A percentile compares a stretch with the other conserved stretches of the same genome.
phyloP scores from a whole-genome alignment of 2,797 vertebrate genomes.

The Eptatretus atami region DNA sequence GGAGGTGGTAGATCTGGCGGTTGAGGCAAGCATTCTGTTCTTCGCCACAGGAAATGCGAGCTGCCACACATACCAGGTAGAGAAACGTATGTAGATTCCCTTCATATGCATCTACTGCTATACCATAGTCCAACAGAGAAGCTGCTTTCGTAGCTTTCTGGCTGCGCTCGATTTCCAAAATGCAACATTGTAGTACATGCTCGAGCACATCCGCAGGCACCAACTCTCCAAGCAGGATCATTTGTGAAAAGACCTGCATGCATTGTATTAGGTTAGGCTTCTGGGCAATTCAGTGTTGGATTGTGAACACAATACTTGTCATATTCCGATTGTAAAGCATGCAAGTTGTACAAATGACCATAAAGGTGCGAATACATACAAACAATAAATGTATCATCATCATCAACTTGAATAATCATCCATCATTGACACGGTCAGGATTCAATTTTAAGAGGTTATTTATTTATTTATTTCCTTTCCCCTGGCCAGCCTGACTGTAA shows the following conservation, averaged over 20 bases:
- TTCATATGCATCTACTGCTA: conserved; percentile 50
- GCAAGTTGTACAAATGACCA: too few relatives aligned
- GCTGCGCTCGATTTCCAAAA: conserved; percentile 61
- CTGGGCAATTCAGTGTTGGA: too few relatives aligned
- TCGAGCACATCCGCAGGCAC: conserved; percentile 42
- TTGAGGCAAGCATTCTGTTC: conserved; percentile 46
- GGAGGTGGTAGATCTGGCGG: conserved; percentile 70
- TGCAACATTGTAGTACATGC: conserved; percentile 54
- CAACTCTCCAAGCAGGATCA: conserved; percentile 70
- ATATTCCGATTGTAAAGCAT: too few relatives aligned
- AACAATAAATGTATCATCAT: too few relatives aligned
- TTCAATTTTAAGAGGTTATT: too few relatives aligned
- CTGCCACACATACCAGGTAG: conserved; percentile 77
- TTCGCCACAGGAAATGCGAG: conserved; percentile 43
- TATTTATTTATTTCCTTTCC: too few relatives aligned
- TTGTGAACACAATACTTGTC: too few relatives aligned
- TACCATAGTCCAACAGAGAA: conserved; percentile 26
- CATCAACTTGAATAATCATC: too few relatives aligned
- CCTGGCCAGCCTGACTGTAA: too few relatives aligned
- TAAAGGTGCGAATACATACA: too few relatives aligned
- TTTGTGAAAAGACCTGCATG: conserved; percentile 58
- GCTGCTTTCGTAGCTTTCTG: conserved; percentile 29
- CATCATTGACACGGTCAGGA: too few relatives aligned
- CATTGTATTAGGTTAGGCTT: too few relatives aligned
- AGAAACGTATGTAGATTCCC: conserved; percentile 81